These are phyloP conservation scores for Drosophila mercatorum DNA, from an alignment of 2,888 invertebrate genomes.

Conservation along the genomic window DNA sequence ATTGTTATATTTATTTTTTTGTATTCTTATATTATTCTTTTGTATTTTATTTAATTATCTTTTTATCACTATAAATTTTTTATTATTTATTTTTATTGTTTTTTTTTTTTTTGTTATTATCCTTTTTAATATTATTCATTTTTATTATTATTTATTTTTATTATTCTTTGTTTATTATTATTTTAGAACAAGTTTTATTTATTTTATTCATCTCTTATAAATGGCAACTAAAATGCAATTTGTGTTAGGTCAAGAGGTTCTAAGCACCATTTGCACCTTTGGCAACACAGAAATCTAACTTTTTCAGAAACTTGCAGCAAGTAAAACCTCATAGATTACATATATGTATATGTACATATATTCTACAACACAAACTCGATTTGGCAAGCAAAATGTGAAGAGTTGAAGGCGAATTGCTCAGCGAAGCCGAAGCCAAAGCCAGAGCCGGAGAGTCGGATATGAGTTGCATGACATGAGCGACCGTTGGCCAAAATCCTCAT, in stretches of 20 bases:
- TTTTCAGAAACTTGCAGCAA: not conserved
- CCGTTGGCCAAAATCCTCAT: slow-evolving; percentile 72
- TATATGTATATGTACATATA: not conserved
- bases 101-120: too few relatives aligned
- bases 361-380: slow-evolving; percentile 6
- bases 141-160: too few relatives aligned
- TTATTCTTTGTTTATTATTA: not conserved
- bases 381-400: slow-evolving; percentile 26
- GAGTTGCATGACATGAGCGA: slow-evolving; percentile 65
- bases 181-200: not conserved
- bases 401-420: slow-evolving; percentile 33
- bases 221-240: not conserved
- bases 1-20: too few relatives aligned
- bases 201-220: not conserved
- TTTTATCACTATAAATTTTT: too few relatives aligned
- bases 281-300: not conserved
- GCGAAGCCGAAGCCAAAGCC: not conserved
- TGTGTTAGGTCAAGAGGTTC: not conserved
- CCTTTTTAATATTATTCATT: too few relatives aligned
- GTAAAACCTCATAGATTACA: not conserved
- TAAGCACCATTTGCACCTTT: not conserved
- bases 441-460: slow-evolving; percentile 24
- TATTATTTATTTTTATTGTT: too few relatives aligned
- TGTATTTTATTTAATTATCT: too few relatives aligned
- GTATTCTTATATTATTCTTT: too few relatives aligned